Evolutionary conservation across 2,797 vertebrate genomes (phyloP).

Genomic region (Arrhamphus sclerolepis): DNA sequence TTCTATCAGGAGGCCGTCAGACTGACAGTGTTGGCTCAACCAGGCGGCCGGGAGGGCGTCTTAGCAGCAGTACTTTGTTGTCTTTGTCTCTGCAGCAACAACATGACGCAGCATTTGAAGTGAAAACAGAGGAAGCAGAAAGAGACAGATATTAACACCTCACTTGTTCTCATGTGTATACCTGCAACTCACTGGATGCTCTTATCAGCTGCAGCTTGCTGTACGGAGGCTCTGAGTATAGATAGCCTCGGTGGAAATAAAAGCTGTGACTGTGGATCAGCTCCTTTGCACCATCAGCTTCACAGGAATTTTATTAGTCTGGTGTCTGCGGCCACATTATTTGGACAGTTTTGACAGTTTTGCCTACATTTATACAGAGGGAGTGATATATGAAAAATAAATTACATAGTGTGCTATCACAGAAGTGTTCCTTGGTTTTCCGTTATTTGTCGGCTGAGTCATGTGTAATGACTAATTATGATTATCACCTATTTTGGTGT

Average conservation of each 20-base stretch:
- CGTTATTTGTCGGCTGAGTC: not conserved
- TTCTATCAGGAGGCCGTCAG: conserved; percentile 65
- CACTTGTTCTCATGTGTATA: conserved; percentile 21
- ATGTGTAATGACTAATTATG: not conserved
- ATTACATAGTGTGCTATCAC: not conserved
- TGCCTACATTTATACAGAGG: not conserved
- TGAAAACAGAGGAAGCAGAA: conserved; percentile 27
- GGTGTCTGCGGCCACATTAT: conserved; percentile 2
- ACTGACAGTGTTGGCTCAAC: conserved; percentile 46
- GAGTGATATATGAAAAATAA: not conserved
- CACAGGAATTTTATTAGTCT: conserved; percentile 13
- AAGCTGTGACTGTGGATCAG: conserved; percentile 42
- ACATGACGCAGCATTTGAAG: conserved; percentile 15
- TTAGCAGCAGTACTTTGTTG: conserved; percentile 11
- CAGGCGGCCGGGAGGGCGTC: conserved; percentile 16
- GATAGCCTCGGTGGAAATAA: conserved; percentile 45
- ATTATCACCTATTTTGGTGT: too few relatives aligned
- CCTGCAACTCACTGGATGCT: not conserved
- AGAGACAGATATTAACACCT: conserved; percentile 36
- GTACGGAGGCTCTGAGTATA: conserved; percentile 16
- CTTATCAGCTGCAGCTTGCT: conserved; percentile 26
- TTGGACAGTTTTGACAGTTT: conserved; percentile 17
- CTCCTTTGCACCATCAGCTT: conserved; percentile 10
- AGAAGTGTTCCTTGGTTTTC: not conserved
- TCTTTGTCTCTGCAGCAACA: conserved; percentile 31